Percentiles rank a stretch among this genome's conserved stretches.
Evolutionary conservation across 2,113 vertebrate species (phyloP).

Genomic region (Prolemur simus): DNA sequence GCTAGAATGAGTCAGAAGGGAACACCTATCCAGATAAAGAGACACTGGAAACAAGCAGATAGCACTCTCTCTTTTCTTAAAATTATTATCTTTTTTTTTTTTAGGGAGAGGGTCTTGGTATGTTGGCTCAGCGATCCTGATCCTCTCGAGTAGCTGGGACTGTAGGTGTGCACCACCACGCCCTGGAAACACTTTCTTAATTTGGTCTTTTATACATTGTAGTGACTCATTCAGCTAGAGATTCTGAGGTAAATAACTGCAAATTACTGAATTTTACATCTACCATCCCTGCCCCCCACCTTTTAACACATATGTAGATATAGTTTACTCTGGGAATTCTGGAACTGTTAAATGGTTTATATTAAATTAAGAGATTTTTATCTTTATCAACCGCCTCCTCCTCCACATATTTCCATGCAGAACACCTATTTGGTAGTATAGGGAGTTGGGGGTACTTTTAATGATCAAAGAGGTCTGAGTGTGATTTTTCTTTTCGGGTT

Average conservation of each 20-base stretch:
- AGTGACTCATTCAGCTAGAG: not conserved
- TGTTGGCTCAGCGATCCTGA: too few species aligned
- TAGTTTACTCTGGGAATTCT: not conserved
- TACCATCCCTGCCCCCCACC: not conserved
- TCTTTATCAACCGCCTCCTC: not conserved
- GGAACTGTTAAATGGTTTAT: not conserved
- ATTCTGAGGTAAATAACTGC: not conserved
- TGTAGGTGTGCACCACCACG: too few species aligned
- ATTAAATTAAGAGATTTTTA: not conserved
- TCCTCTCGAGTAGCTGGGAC: too few species aligned
- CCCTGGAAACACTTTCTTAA: not conserved
- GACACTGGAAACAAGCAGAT: not conserved
- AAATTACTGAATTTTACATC: not conserved
- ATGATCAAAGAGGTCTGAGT: not conserved
- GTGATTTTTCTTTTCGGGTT: too few species aligned
- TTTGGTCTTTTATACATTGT: not conserved
- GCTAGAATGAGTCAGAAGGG: not conserved
- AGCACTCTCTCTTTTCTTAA: not conserved
- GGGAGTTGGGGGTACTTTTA: not conserved
- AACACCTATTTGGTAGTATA: not conserved
- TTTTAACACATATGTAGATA: not conserved
- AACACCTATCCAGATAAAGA: not conserved
- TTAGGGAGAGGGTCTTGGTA: too few species aligned
- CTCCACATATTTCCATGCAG: not conserved
- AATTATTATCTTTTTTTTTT: too few species aligned